phyloP scores from a whole-genome alignment of 2,888 invertebrate genomes.

The Lithophane socia region DNA sequence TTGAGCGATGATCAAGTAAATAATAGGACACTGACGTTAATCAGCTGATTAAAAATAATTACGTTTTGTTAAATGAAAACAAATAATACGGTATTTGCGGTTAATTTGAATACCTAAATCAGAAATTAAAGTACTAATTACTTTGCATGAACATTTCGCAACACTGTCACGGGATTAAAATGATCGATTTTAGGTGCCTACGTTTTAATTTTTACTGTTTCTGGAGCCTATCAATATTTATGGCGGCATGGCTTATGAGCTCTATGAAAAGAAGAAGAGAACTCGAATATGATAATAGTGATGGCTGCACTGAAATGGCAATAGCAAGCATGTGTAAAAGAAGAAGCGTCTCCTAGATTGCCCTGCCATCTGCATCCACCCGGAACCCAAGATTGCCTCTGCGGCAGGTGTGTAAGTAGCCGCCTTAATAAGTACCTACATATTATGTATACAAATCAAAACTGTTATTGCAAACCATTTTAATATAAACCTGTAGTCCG shows the following conservation, averaged over 20 bases:
- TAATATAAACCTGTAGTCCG: constrained; percentile 1
- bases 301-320: background rate
- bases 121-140: background rate
- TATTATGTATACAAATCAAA: background rate
- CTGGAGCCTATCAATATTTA: background rate
- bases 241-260: background rate
- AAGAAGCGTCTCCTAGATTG: background rate
- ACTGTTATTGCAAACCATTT: background rate
- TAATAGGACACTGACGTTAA: too few species aligned
- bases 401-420: background rate
- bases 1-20: background rate
- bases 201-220: background rate
- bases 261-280: background rate
- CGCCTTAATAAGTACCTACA: background rate
- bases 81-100: too few species aligned
- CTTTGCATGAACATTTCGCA: background rate
- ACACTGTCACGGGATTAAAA: background rate
- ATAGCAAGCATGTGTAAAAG: background rate
- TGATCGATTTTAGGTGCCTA: background rate
- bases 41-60: too few species aligned
- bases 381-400: background rate
- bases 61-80: too few species aligned
- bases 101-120: too few species aligned
- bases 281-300: background rate
- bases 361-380: background rate